A percentile compares a stretch with the other conserved stretches of the same genome.
These are phyloP conservation scores for Pangasius macronema DNA, from an alignment of 2,797 vertebrate genomes.

Conservation along the genomic window DNA sequence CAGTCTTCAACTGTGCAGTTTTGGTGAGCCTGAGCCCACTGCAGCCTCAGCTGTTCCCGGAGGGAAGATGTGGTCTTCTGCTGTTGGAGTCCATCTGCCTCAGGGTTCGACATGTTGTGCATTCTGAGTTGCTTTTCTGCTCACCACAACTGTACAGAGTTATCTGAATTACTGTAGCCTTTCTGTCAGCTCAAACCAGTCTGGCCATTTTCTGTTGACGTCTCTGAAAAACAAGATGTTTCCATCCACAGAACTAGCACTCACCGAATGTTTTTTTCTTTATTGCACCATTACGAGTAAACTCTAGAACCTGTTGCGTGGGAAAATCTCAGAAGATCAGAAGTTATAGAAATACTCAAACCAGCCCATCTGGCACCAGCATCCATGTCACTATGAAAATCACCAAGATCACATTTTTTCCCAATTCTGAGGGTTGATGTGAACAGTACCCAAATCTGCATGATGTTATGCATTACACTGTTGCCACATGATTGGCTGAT, in stretches of 20 bases:
- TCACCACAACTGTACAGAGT: background rate
- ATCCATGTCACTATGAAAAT: background rate
- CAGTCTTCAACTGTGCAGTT: background rate
- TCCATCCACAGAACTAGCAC: background rate
- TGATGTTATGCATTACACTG: too few relatives aligned
- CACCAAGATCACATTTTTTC: background rate
- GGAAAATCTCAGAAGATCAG: background rate
- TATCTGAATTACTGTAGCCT: background rate
- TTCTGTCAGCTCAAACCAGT: background rate
- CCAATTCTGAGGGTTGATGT: too few relatives aligned
- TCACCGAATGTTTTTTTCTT: background rate
- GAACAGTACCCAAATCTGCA: too few relatives aligned
- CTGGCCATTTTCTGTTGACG: background rate
- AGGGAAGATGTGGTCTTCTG: background rate
- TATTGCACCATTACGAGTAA: background rate
- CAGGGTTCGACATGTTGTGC: background rate
- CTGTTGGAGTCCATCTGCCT: background rate
- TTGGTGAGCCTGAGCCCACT: background rate
- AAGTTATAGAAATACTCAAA: background rate
- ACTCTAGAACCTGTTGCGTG: background rate
- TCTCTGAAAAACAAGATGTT: background rate
- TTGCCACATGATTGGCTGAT: too few relatives aligned
- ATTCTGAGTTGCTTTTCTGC: background rate
- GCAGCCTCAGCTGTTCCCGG: background rate
- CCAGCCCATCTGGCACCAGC: background rate